Percentiles rank a stretch among this genome's conserved stretches.
Conservation (phyloP, 2,113 vertebrate species). For the Tachysurus vachellii region DNA sequence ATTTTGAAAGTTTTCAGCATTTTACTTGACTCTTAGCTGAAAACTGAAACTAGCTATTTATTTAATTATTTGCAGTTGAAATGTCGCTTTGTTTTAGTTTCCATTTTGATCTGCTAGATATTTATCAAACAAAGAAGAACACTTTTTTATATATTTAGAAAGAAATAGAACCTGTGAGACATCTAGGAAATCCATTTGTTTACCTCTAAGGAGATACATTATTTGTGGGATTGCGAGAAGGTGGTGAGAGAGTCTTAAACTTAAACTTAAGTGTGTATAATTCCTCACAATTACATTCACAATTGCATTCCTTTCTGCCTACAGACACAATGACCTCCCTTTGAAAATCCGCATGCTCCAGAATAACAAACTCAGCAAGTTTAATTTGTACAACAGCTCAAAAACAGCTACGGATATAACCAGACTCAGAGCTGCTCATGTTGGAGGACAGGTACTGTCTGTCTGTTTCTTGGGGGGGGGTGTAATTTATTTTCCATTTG, state of each 20-base stretch:
- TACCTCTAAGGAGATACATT: not conserved
- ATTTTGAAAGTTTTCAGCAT: not conserved
- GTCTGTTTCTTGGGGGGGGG: not conserved
- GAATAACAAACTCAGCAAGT: conserved; percentile 69
- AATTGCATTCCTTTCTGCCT: conserved; percentile 24
- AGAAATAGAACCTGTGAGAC: not conserved
- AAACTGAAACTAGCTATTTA: not conserved
- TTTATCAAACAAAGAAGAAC: not conserved
- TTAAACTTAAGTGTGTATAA: not conserved
- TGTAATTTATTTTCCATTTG: not conserved
- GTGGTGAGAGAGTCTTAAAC: not conserved
- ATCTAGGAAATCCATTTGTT: not conserved
- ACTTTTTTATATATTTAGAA: not conserved
- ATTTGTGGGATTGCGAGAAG: not conserved
- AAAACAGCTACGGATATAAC: conserved; percentile 78
- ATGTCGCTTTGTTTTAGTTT: not conserved
- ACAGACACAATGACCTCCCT: conserved; percentile 87
- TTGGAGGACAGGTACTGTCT: conserved; percentile 85
- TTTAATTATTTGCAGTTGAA: not conserved
- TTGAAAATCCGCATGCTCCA: conserved; percentile 77
- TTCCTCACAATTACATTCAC: not conserved
- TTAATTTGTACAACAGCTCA: conserved; percentile 74
- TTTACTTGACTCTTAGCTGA: not conserved
- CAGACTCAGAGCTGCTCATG: conserved; percentile 78
- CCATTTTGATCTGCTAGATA: not conserved